These are phyloP conservation scores for Choreutis nemorana DNA, from an alignment of 2,888 invertebrate species.

Conservation along the genomic window DNA sequence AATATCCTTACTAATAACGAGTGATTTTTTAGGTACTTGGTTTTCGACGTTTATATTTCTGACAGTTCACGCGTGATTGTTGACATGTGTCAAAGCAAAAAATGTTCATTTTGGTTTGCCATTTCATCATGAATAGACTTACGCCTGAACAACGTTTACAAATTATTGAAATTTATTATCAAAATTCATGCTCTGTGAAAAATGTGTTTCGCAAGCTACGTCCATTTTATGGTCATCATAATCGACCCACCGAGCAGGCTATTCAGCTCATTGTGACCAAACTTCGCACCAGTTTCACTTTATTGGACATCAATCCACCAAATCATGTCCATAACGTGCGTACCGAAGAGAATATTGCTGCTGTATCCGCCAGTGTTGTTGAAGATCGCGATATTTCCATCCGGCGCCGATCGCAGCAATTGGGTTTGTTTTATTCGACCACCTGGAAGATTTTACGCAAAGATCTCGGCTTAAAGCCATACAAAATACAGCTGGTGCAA, in stretches of 20 bases:
- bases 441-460: not conserved
- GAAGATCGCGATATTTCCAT: conserved; percentile 14
- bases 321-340: conserved; percentile 11
- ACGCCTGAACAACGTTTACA: no score
- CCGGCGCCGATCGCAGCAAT: not conserved
- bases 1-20: no score
- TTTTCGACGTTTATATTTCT: no score
- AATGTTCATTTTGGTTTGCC: no score
- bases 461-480: not conserved
- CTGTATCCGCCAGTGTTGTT: conserved; percentile 12
- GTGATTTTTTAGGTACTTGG: no score
- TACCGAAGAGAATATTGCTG: conserved; percentile 13
- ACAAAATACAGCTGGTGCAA: no score
- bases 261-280: conserved; percentile 17
- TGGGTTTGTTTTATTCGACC: not conserved
- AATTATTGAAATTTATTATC: conserved; percentile 16
- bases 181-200: conserved; percentile 15
- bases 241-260: no score
- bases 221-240: conserved; percentile 17
- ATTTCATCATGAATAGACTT: no score
- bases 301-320: conserved; percentile 11
- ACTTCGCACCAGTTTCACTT: conserved; percentile 17
- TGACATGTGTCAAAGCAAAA: no score
- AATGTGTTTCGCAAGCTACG: conserved; percentile 16
- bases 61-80: no score